Evolutionary conservation across 2,888 invertebrate species (phyloP), one percentile per base, ranked within the genome.

Genomic region (Lathronympha strigana): DNA sequence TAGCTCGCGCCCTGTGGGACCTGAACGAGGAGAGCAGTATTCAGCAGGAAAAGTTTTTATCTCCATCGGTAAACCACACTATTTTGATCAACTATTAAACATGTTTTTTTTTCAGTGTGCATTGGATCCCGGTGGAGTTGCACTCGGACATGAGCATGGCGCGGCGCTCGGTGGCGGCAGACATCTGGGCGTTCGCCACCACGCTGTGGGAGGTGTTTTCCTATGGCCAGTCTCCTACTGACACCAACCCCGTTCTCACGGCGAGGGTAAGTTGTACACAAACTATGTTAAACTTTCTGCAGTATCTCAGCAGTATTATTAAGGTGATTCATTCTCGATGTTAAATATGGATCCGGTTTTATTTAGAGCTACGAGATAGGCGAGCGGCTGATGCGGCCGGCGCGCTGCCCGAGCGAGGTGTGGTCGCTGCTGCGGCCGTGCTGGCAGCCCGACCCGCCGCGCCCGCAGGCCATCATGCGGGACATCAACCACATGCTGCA

Each of bases 161-260:
- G 13, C 94, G 94, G 79, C 89, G 92, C 9, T 95, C 95, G 19
- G 93, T 94, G 0, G 93, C 94, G 60, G 96, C 97, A 11, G 98
- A 98, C 78, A 94, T 98, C 21, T 98, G 97, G 97, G 97, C 98
- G 4, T 95, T 97, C 79, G 97, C 96, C 0, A 98, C 98, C 3
- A 98, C 98, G 0, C 83, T 98, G 17, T 98, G 98, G 97, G 97
- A 98, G 86, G 96, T 98, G 73, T 98, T 98, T 87, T 95, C 96
- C 0, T 95, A 94, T 73, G 98, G 98, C 0, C 92, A 90, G 54
- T 87, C 87, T 19, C 90, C 92, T 0, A 78, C 88, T 0, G 86
- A 88, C 15, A 90, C 84, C 5, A 91, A 91, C 61, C 92, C 90
- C 0, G 84, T 90, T 0, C 68, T 90, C 1, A 91, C 92, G 9